Conservation (phyloP, 1,140 invertebrate genomes). For the Aphelenchoides avenae region DNA sequence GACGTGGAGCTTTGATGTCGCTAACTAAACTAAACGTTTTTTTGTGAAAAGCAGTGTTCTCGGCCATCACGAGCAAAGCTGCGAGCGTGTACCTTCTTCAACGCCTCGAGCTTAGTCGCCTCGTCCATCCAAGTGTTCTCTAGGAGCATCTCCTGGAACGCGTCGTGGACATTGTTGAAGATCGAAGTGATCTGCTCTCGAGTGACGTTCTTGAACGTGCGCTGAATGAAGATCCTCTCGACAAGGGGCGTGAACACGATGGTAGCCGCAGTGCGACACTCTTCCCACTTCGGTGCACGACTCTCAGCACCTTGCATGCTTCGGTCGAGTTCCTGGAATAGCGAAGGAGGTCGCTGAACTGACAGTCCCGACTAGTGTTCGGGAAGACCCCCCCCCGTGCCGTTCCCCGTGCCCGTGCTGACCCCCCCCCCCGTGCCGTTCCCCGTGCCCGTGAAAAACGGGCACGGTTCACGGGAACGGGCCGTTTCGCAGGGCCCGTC, state of each 20-base stretch:
- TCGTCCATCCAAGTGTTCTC: slow-evolving; percentile 25
- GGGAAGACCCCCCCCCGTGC: too few species aligned
- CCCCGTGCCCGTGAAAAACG: too few species aligned
- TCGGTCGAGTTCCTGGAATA: slow-evolving; percentile 28
- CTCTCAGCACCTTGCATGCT: slow-evolving; percentile 17
- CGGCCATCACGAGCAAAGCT: too few species aligned
- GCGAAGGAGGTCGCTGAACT: too few species aligned
- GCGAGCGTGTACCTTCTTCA: slow-evolving; percentile 29
- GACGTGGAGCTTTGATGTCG: slow-evolving; percentile 9
- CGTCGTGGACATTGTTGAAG: slow-evolving; percentile 17
- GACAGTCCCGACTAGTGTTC: too few species aligned
- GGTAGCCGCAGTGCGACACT: slow-evolving; percentile 20
- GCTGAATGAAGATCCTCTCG: slow-evolving; percentile 22
- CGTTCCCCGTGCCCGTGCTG: too few species aligned
- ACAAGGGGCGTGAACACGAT: slow-evolving; percentile 18
- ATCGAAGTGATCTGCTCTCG: slow-evolving; percentile 13
- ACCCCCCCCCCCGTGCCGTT: too few species aligned
- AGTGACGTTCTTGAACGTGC: slow-evolving; percentile 19
- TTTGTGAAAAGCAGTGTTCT: too few species aligned
- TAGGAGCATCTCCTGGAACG: slow-evolving; percentile 21
- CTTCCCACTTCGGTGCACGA: slow-evolving; percentile 9
- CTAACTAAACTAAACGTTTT: slow-evolving; percentile 2
- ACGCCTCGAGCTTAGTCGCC: slow-evolving; percentile 16
- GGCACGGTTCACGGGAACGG: too few species aligned
- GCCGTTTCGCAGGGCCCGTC: too few species aligned